These are phyloP conservation scores for Catocala fraxini DNA, from an alignment of 2,888 invertebrate genomes.

Conservation along the genomic window DNA sequence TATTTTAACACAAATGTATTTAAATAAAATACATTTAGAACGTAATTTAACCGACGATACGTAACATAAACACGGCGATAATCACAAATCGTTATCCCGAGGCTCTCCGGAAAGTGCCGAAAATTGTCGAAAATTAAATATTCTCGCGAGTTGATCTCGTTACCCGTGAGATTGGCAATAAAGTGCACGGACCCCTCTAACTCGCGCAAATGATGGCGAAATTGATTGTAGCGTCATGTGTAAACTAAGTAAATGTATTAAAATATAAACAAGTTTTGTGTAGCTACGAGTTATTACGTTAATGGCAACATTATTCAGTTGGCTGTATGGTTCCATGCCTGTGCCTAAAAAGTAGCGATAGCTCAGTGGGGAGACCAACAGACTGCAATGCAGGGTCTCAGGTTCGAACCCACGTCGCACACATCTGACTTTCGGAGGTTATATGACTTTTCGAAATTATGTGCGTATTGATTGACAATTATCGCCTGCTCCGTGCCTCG, in stretches of 20 bases:
- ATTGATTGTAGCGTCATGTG: conserved; percentile 60
- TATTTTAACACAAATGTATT: conserved; percentile 4
- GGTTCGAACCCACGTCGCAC: no score
- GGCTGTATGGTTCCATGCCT: background rate
- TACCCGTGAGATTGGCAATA: conserved; percentile 85
- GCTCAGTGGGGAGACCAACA: no score
- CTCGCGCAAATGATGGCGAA: conserved; percentile 69
- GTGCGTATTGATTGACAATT: no score
- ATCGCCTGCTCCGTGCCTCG: no score
- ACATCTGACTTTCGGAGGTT: no score
- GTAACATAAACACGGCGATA: conserved; percentile 45
- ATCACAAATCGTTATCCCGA: conserved; percentile 57
- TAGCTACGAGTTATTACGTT: background rate
- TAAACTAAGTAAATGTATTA: conserved; percentile 19
- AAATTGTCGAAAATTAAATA: conserved; percentile 81
- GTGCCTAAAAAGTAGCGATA: no score
- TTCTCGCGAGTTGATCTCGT: conserved; percentile 81
- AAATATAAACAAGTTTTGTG: conserved; percentile 7
- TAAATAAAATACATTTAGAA: conserved; percentile 20
- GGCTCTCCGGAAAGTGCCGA: conserved; percentile 60
- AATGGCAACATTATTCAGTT: background rate
- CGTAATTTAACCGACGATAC: conserved; percentile 20
- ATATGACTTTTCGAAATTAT: no score
- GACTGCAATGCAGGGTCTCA: no score
- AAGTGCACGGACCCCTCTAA: conserved; percentile 63